Percentiles rank a stretch among this genome's conserved stretches.
These are phyloP conservation scores for Tortrix viridana DNA, from an alignment of 2,888 invertebrate genomes.

Conservation along the genomic window DNA sequence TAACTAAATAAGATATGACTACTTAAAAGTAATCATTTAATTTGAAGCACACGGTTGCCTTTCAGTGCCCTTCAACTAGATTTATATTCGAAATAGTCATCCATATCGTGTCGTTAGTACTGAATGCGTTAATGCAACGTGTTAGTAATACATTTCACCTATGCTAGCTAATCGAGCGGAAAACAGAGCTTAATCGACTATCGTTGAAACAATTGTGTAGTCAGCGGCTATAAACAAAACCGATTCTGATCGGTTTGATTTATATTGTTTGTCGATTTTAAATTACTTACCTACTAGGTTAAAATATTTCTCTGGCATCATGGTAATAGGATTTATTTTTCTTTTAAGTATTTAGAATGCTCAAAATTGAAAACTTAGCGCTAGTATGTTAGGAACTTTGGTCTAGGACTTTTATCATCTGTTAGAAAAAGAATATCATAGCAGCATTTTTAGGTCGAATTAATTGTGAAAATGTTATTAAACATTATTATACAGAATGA, in stretches of 20 bases:
- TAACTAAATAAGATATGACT: too few species aligned
- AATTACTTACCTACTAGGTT: not conserved
- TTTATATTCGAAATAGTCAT: too few species aligned
- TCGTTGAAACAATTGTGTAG: conserved; percentile 26
- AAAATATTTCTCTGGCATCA: not conserved
- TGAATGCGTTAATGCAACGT: conserved; percentile 17
- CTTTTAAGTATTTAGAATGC: not conserved
- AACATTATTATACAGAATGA: too few species aligned
- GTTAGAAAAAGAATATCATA: too few species aligned
- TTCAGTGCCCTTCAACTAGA: too few species aligned
- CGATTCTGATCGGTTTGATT: conserved; percentile 24
- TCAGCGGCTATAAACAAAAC: conserved; percentile 30
- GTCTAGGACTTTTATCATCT: too few species aligned
- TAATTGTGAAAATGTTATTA: accelerated
- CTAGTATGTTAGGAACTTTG: too few species aligned
- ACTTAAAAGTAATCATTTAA: too few species aligned
- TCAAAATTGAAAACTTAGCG: too few species aligned
- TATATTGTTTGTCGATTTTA: conserved; percentile 17
- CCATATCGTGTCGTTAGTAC: too few species aligned
- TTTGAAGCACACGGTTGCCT: too few species aligned
- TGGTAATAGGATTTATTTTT: not conserved
- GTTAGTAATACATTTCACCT: conserved; percentile 30
- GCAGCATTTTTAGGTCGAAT: too few species aligned
- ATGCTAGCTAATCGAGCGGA: conserved; percentile 32
- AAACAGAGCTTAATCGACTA: conserved; percentile 32